Evolutionary conservation across 1,140 invertebrate genomes (phyloP), one percentile per base, ranked within the genome.

Genomic region (Lamellibrachia luymesi): DNA sequence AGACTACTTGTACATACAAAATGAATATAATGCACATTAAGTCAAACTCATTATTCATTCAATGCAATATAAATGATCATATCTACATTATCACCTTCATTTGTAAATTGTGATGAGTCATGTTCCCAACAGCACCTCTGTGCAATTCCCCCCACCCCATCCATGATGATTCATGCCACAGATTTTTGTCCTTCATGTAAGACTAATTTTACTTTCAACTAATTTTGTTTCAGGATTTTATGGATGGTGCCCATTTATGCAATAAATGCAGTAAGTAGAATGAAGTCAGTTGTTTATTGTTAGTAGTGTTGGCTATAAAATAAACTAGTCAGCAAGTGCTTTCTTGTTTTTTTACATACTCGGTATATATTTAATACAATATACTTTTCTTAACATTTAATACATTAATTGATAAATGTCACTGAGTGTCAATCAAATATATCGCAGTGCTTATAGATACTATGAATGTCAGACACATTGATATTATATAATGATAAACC

Each of bases 221-320:
- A 10, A 22, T 80, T 17, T 80, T 80, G 64, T 80, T 80, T 80
- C 96, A 98, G 99, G 95, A 98, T 99, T 96, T 96, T 99, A 94
- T 99, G 98, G 98, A 99, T 99, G 98, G 98, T 99, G 92, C 98
- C 98, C 94, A 99, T 99, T 95, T 99, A 99, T 97, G 98, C 98
- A 64, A 96, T 98, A 17, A 99, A 99, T 97, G 98, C 98, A 94
- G 98, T 98, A 97, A 98, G 98, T 97, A 95, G 92, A 56, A 51
- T 38, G 38, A 50, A 90, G 51, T 91, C 49, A 50, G 1, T 80
- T 80, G 64, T 80, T 80, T 80, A 80, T 8, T 80, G 64, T 80
- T 56, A 80, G 25, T 13, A 80, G 64, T 80, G 25, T 80, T 56
- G 13, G 13, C 64, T 10, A 22, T 80, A 80, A 80, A 80, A 80